Base-by-base conservation (phyloP, 2,888 invertebrate species). In the Stenichneumon culpator region DNA sequence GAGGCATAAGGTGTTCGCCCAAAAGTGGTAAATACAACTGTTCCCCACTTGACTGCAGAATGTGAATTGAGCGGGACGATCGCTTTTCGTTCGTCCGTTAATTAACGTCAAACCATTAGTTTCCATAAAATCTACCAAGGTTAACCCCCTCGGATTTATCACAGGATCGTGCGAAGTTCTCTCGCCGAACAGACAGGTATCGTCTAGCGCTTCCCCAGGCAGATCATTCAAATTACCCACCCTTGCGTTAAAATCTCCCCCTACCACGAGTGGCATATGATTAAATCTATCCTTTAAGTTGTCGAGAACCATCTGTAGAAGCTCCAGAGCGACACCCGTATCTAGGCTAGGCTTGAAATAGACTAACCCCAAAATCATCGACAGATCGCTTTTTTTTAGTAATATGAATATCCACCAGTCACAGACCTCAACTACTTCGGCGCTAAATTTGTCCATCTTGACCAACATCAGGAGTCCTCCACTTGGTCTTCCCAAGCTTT, bases 1-100 rank as follows among this genome's bases (percentile, higher is more conserved):
- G 1, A 70, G 14, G n/a, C 44, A 44, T 11, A 16, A 16, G 14
- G 70, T 25, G 67, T 79, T 84, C 2, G 52, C 52, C 75, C 65
- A 84, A 2, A 77, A 44, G 6, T 72, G 50, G 14, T 84, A 81
- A 19, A 82, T 77, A 16, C 36, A 68, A 36, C 84, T 84, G 44
- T 25, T 60, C 25, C 70, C 81, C 14, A 19, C 54, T n/a, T 36
- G 22, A 19, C 57, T 73, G 68, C 63, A 52, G 25, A 39, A 84
- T 4, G 84, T 84, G 6, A 16, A 22, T 25, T 81, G 69, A 6
- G 75, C 75, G 9, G 84, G 77, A 25, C 28, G 47, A 70, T 84
- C 81, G 14, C 72, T 72, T 44, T 16, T 3, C 0, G 54, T 63
- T 36, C 83, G 67, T 11, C 83, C 83, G 39, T 83, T 83, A 16